Conservation (phyloP, 2,888 invertebrate species). For the Diplazon laetatorius region DNA sequence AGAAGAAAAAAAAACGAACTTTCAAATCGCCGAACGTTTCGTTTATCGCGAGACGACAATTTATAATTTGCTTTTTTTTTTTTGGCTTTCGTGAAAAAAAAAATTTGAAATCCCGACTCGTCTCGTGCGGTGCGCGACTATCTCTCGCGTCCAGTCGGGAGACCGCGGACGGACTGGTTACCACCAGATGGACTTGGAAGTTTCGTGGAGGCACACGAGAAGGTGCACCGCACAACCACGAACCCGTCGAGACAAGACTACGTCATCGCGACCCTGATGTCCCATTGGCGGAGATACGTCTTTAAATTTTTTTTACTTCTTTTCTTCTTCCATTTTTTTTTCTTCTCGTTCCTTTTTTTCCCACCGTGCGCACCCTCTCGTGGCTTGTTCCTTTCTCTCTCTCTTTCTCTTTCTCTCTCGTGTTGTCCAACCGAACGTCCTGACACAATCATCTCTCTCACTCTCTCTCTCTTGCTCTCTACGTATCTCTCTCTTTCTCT, state of each 20-base stretch:
- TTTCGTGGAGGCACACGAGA: slow-evolving; percentile 79
- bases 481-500: slow-evolving; percentile 53
- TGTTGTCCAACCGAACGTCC: slow-evolving; percentile 28
- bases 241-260: slow-evolving; percentile 76
- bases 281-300: slow-evolving; percentile 75
- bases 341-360: no score
- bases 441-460: no score
- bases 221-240: slow-evolving; percentile 59
- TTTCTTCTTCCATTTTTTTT: no score
- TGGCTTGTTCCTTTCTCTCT: not conserved
- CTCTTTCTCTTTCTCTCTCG: slow-evolving; percentile 51
- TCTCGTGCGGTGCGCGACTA: slow-evolving; percentile 45
- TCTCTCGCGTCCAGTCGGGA: slow-evolving; percentile 78
- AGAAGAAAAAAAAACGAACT: slow-evolving; percentile 60
- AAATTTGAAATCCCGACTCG: no score
- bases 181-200: slow-evolving; percentile 74
- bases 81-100: no score
- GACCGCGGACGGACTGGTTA: slow-evolving; percentile 81
- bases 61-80: no score
- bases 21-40: no score
- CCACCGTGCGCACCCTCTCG: no score
- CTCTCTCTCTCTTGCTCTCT: slow-evolving; percentile 67
- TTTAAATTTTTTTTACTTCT: no score
- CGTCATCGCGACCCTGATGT: slow-evolving; percentile 76
- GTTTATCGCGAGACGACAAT: no score